phyloP scores from a whole-genome alignment of 2,888 invertebrate genomes.

The Oscheius sp. region DNA sequence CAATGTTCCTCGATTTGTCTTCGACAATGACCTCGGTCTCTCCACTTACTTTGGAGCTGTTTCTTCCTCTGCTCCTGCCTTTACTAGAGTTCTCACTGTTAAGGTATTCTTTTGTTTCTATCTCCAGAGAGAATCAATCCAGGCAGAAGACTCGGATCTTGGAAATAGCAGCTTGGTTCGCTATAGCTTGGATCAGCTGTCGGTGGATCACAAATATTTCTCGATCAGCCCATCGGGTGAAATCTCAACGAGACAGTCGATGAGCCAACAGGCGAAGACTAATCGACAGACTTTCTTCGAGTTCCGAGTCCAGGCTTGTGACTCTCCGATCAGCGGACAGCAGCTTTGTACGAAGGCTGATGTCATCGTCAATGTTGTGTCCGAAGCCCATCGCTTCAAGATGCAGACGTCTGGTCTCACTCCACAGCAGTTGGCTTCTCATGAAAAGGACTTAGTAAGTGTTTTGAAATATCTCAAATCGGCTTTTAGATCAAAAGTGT shows the following conservation, averaged over 20 bases:
- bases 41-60: constrained; percentile 65
- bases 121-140: constrained; percentile 63
- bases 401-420: constrained; percentile 60
- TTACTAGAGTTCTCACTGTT: constrained; percentile 58
- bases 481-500: constrained; percentile 47
- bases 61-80: constrained; percentile 54
- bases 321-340: constrained; percentile 60
- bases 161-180: constrained; percentile 83
- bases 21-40: constrained; percentile 57
- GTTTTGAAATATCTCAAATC: background rate
- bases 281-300: constrained; percentile 58
- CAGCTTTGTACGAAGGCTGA: constrained; percentile 61
- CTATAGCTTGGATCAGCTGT: constrained; percentile 77
- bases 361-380: constrained; percentile 62
- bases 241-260: constrained; percentile 60
- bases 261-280: constrained; percentile 56
- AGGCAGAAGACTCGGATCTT: constrained; percentile 86
- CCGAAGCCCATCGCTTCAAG: constrained; percentile 62
- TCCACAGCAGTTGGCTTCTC: constrained; percentile 59
- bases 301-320: constrained; percentile 61
- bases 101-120: constrained; percentile 42
- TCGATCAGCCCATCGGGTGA: constrained; percentile 61
- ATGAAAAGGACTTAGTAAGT: constrained; percentile 55
- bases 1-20: constrained; percentile 86
- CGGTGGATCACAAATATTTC: constrained; percentile 66